These are phyloP conservation scores for Opisthocomus hoazin DNA, from an alignment of 2,113 vertebrate genomes.

Conservation along the genomic window DNA sequence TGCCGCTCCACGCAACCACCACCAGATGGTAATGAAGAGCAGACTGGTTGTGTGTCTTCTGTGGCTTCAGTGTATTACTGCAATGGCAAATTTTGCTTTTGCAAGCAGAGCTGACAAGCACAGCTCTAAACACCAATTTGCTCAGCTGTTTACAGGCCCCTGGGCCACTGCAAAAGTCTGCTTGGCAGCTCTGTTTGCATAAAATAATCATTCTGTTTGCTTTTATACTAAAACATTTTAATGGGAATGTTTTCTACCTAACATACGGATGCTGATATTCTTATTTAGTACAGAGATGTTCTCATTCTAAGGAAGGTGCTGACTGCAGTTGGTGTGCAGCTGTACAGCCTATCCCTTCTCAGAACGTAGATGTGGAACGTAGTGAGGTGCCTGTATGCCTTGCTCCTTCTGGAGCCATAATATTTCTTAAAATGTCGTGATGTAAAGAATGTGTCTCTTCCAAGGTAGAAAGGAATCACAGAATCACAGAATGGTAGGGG, in stretches of 20 bases:
- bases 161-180: neutral
- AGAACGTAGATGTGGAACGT: neutral
- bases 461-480: neutral
- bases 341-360: neutral
- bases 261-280: neutral
- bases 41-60: slow-evolving; percentile 15
- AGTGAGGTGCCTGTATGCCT: neutral
- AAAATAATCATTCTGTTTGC: neutral
- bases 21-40: slow-evolving; percentile 79
- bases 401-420: neutral
- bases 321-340: neutral
- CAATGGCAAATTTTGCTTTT: neutral
- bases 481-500: no score
- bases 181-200: neutral
- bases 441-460: neutral
- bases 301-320: neutral
- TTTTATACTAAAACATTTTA: neutral
- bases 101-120: neutral
- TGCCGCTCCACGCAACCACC: slow-evolving; percentile 61
- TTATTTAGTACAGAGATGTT: neutral
- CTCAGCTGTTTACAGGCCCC: neutral
- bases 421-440: neutral
- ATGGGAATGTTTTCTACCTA: neutral
- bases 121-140: neutral
- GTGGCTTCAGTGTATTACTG: neutral